Base-by-base conservation (phyloP, 1,140 invertebrate genomes). In the Lordiphosa mommai region DNA sequence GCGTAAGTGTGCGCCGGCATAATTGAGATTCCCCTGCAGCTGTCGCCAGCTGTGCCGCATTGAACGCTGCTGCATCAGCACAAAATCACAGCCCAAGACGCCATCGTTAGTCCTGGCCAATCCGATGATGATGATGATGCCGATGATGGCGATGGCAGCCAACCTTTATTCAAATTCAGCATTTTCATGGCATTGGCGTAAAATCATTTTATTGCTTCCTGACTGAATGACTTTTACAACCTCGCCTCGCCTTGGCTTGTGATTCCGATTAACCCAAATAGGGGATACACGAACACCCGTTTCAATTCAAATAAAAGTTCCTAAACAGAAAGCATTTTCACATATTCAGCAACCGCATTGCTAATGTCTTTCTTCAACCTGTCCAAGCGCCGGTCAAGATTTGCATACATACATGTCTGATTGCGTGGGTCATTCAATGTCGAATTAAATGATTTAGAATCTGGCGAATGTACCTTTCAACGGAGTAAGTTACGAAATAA, bases 141-240 rank as follows among this genome's bases (percentile, higher is more conserved):
- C 51, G 40, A 2, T 47, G 20, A 23, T 38, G 40, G 32, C 44
- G 37, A 50, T 40, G 36, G 30, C 16, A 6, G 32, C 14, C 34
- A 64, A 79, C 67, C 77, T 84, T 82, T 82, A 82, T 82, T 82
- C 77, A 82, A 82, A 82, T 82, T 84, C 77, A 84, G 77, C 77
- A 82, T 69, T 82, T 84, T 84, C 77, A 77, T 82, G 68, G 77
- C 77, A 84, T 64, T 82, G 77, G 68, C 77, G 79, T 82, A 82
- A 82, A 82, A 82, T 84, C 67, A 84, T 84, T 82, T 82, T 82
- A 82, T 82, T 82, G 77, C 77, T 82, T 82, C 77, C 77, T 82
- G 77, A 72, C 77, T 84, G 76, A 82, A 82, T 82, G 77, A 76
- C 71, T 82, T 82, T 82, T 82, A 82, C 71, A 84, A 84, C 76